These are phyloP conservation scores for Diuraphis noxia DNA, from an alignment of 1,140 invertebrate species.

Conservation along the genomic window DNA sequence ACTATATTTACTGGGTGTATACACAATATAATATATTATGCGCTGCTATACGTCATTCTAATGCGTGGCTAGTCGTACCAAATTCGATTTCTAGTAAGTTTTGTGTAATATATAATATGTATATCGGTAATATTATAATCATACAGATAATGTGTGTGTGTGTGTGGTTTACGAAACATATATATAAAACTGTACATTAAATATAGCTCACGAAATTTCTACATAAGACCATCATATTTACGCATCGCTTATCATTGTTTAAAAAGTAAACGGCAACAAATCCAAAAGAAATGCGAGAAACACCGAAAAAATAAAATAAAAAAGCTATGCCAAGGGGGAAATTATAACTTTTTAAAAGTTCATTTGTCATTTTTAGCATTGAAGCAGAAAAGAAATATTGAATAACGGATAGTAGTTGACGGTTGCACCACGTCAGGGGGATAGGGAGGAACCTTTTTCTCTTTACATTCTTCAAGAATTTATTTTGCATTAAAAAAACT, in stretches of 20 bases:
- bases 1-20: neutral
- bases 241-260: constrained; percentile 18
- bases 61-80: neutral
- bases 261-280: constrained; percentile 37
- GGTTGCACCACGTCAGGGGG: neutral
- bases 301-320: neutral
- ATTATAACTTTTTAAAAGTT: constrained; percentile 51
- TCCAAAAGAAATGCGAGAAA: constrained; percentile 12
- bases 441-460: neutral
- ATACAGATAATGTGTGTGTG: neutral
- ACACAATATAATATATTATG: neutral
- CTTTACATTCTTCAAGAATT: constrained; percentile 25
- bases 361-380: constrained; percentile 53
- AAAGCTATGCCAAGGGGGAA: constrained; percentile 38
- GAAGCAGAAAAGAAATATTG: constrained; percentile 50
- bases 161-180: neutral
- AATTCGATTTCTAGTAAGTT: neutral
- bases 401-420: constrained; percentile 35
- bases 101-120: neutral
- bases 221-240: neutral
- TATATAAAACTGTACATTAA: neutral
- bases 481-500: constrained; percentile 51
- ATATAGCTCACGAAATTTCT: neutral
- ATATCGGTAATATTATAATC: neutral
- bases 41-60: neutral